These are phyloP conservation scores for Cryptops parisi DNA, from an alignment of 2,888 invertebrate species.

Conservation along the genomic window DNA sequence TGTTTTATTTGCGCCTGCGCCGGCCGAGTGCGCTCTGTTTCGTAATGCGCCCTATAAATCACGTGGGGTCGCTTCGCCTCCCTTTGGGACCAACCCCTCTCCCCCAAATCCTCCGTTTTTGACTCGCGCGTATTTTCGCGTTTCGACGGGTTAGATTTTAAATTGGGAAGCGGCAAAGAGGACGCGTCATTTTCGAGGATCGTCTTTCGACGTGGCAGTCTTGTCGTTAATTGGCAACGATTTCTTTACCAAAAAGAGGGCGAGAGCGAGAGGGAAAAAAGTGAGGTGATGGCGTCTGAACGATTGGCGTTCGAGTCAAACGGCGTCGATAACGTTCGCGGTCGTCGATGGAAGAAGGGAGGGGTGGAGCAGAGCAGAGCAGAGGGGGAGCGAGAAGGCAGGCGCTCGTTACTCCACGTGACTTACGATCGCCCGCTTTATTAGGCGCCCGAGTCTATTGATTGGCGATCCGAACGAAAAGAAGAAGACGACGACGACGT, in stretches of 20 bases:
- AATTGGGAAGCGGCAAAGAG: too few species aligned
- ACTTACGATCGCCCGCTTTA: not conserved
- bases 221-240: too few species aligned
- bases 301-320: not conserved
- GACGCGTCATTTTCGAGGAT: too few species aligned
- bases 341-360: too few species aligned
- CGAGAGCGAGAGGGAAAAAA: not conserved
- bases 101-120: not conserved
- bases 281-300: not conserved
- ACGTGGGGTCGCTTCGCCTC: not conserved
- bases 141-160: too few species aligned
- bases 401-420: not conserved
- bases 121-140: too few species aligned
- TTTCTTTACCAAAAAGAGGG: not conserved
- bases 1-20: not conserved
- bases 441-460: not conserved
- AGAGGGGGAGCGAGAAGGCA: too few species aligned
- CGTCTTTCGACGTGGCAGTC: too few species aligned
- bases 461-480: not conserved
- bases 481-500: too few species aligned
- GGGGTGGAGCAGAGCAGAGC: too few species aligned
- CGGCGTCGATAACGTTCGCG: not conserved
- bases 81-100: not conserved
- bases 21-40: not conserved
- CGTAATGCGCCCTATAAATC: not conserved